Evolutionary conservation across 2,113 vertebrate genomes (phyloP).

Genomic region (Glareola pratincola): DNA sequence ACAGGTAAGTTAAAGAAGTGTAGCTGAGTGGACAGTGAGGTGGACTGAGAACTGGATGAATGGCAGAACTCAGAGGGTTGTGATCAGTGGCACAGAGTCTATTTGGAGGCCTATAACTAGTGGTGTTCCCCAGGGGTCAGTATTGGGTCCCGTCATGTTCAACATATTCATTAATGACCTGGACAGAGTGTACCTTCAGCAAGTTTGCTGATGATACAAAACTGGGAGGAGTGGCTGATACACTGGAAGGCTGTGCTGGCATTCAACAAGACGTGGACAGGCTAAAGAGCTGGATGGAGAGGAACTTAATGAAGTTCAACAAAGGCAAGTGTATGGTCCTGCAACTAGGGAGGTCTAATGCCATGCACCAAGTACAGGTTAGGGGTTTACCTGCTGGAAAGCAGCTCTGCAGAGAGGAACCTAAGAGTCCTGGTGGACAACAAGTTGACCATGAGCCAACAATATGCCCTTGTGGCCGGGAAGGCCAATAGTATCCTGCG

Average conservation of each 20-base stretch:
- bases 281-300: not conserved
- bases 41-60: no score
- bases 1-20: no score
- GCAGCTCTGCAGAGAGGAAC: not conserved
- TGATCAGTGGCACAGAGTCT: not conserved
- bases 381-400: not conserved
- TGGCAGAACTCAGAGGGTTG: not conserved
- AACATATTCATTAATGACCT: not conserved
- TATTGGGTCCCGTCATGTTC: not conserved
- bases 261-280: not conserved
- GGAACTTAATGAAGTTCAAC: not conserved
- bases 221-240: not conserved
- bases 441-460: not conserved
- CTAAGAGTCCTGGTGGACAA: not conserved
- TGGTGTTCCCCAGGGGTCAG: not conserved
- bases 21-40: no score
- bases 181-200: not conserved
- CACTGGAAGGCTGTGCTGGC: not conserved
- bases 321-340: not conserved
- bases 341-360: not conserved
- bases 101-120: not conserved
- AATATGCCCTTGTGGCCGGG: not conserved
- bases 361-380: not conserved
- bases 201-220: not conserved
- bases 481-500: not conserved